These are phyloP conservation scores for Nyctibius bracteatus DNA, from an alignment of 2,113 vertebrate genomes.

Conservation along the genomic window DNA sequence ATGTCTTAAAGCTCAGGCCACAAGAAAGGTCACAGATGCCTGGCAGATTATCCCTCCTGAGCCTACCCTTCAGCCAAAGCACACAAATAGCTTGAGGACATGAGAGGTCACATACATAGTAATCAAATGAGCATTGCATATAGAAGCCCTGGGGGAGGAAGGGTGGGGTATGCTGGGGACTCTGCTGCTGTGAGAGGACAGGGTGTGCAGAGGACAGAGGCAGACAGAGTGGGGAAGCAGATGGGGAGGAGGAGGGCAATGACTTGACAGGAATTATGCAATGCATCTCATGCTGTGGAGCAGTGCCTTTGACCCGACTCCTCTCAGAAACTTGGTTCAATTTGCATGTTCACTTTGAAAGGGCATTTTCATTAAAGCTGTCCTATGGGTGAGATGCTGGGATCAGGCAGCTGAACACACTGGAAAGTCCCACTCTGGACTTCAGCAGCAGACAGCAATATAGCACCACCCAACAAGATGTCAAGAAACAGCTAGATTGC, in stretches of 20 bases:
- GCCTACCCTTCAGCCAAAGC: background rate
- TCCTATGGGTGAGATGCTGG: background rate
- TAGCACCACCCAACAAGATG: background rate
- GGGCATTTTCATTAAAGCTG: background rate
- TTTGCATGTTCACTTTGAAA: background rate
- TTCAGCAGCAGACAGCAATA: background rate
- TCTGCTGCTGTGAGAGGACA: background rate
- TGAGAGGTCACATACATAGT: background rate
- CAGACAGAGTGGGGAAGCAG: background rate
- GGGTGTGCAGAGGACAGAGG: background rate
- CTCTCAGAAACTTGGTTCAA: background rate
- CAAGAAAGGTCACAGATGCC: background rate
- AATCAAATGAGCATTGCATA: background rate
- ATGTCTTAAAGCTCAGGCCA: background rate
- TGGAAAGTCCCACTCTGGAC: background rate
- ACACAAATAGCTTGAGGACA: background rate
- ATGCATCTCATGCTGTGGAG: background rate
- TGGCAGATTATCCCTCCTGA: background rate
- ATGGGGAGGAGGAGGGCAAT: background rate
- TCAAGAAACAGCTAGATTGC: background rate
- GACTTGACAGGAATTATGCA: background rate
- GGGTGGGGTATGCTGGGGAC: background rate
- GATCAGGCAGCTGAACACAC: background rate
- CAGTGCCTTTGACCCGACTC: background rate
- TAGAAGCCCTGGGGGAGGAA: background rate